Base-by-base conservation (phyloP, 2,113 vertebrate genomes). In the Albula glossodonta region DNA sequence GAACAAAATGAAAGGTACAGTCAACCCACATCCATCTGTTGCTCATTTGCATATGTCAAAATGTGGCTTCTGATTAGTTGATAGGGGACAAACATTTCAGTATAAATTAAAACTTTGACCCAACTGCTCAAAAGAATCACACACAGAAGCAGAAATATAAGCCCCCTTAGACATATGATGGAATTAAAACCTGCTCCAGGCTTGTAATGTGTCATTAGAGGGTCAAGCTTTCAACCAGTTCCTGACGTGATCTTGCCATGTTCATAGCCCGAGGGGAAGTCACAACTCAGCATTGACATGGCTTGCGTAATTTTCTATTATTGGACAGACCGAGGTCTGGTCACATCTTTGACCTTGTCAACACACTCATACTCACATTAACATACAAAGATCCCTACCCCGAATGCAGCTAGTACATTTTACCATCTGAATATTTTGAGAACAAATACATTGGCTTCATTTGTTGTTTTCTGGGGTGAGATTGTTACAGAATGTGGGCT, bases 331-430 rank as follows among this genome's bases (percentile, higher is more conserved):
- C 25, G 10, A 5, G 2, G n/a, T 2, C 31, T 74, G 70, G n/a
- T 74, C n/a, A 31, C n/a, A 74, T 74, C 70, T n/a, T 74, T 74
- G 70, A 31, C 70, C 70, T 74, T 74, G 70, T 74, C 70, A 25
- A 11, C 70, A 74, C 19, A 74, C n/a, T 74, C 70, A 74, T 10
- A 31, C 70, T 74, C 31, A 8, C 70, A 74, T 74, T 74, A 74
- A 31, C 25, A 74, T 74, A 31, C 70, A 9, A 9, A 9, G 53
- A 56, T 56, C 12, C 6, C 12, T 74, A 74, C 70, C 70, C 9
- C 22, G 0, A 5, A 74, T 31, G 8, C 70, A 31, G 31, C 25
- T 0, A 41, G 31, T 41, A 7, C 70, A 74, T 31, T 70, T 70
- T 22, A n/a, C 6, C n/a, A 22, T n/a, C 4, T 3, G 19, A n/a